Percentiles rank a stretch among this genome's conserved stretches.
phyloP scores from a whole-genome alignment of 2,113 vertebrate species.

The Erythrocercus mccallii region DNA sequence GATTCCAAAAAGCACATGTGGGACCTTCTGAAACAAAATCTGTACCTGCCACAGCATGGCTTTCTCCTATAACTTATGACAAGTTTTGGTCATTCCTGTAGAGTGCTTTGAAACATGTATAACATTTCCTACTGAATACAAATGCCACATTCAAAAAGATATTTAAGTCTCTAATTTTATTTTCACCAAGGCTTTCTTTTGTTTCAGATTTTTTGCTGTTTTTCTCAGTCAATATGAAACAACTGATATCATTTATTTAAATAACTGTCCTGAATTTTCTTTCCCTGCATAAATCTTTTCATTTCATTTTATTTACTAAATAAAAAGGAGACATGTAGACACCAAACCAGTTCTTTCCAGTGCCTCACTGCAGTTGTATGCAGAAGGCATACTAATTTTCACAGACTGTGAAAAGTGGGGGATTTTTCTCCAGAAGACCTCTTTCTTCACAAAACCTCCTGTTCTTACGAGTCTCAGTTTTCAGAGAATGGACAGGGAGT shows the following conservation, averaged over 20 bases:
- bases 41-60: not conserved
- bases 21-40: not conserved
- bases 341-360: not conserved
- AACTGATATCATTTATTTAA: not conserved
- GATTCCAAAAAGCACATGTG: not conserved
- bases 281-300: not conserved
- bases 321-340: not conserved
- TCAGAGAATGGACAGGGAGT: not conserved
- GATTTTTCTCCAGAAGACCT: not conserved
- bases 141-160: not conserved
- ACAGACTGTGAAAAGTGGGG: not conserved
- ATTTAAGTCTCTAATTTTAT: not conserved
- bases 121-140: not conserved
- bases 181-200: not conserved
- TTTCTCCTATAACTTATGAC: not conserved
- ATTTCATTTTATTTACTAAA: slow-evolving; percentile 6
- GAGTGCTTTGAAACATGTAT: not conserved
- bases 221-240: not conserved
- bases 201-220: not conserved
- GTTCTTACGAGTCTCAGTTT: not conserved
- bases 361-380: slow-evolving; percentile 15
- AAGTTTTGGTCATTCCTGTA: not conserved
- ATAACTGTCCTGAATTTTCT: not conserved
- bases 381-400: slow-evolving; percentile 39
- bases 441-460: not conserved